A percentile compares a stretch with the other conserved stretches of the same genome.
phyloP scores from a whole-genome alignment of 2,888 invertebrate genomes.

The Serrognathus titanus region DNA sequence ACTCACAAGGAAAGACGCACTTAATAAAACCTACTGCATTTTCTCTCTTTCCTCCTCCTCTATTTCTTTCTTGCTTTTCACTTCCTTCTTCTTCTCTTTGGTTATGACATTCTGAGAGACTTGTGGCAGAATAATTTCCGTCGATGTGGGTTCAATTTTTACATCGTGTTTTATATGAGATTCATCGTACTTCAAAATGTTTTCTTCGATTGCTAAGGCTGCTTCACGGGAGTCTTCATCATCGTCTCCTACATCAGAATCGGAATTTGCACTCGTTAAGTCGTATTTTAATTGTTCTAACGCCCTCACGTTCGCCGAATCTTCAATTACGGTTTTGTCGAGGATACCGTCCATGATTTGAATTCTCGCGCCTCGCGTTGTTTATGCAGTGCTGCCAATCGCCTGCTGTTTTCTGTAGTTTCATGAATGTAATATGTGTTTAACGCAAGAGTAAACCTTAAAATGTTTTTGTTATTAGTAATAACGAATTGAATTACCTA shows the following conservation, averaged over 20 bases:
- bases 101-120: slow-evolving; percentile 29
- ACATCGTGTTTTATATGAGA: slow-evolving; percentile 12
- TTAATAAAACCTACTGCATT: slow-evolving; percentile 78
- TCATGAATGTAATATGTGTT: too few relatives aligned
- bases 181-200: slow-evolving; percentile 28
- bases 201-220: slow-evolving; percentile 38
- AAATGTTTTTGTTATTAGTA: too few relatives aligned
- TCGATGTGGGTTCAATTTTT: slow-evolving; percentile 5
- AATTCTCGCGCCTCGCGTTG: not conserved
- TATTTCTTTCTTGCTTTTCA: slow-evolving; percentile 74
- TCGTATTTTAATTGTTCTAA: slow-evolving; percentile 40
- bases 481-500: too few relatives aligned
- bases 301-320: slow-evolving; percentile 24
- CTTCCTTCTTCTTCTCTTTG: slow-evolving; percentile 61
- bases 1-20: slow-evolving; percentile 2
- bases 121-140: slow-evolving; percentile 44
- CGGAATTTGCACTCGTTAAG: slow-evolving; percentile 39
- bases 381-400: too few relatives aligned
- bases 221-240: slow-evolving; percentile 39
- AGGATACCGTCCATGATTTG: slow-evolving; percentile 33
- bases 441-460: too few relatives aligned
- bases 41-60: slow-evolving; percentile 94
- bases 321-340: slow-evolving; percentile 21
- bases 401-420: too few relatives aligned
- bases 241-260: slow-evolving; percentile 39